These are phyloP conservation scores for Notolepis coatsorum DNA, from an alignment of 2,797 vertebrate species.

Conservation along the genomic window DNA sequence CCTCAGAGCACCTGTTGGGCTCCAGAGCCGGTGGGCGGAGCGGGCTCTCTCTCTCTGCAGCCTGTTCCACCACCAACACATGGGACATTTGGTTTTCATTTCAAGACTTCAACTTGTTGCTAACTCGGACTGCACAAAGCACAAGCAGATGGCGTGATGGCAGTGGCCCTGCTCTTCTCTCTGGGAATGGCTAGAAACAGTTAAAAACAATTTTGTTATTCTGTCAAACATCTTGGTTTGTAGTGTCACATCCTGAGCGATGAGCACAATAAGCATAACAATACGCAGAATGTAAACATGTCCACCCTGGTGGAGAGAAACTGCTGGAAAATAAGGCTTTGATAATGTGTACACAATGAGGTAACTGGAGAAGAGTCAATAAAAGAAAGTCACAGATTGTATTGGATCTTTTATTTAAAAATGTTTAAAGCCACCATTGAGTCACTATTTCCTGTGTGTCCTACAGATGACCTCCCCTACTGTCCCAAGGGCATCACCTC, in stretches of 20 bases:
- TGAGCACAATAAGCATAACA: slow-evolving; percentile 29
- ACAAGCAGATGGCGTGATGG: slow-evolving; percentile 75
- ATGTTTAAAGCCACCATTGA: slow-evolving; percentile 26
- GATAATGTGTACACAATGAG: slow-evolving; percentile 45
- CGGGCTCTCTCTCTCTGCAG: slow-evolving; percentile 58
- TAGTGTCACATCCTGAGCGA: slow-evolving; percentile 39
- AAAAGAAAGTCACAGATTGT: slow-evolving; percentile 30
- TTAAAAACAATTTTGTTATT: slow-evolving; percentile 56
- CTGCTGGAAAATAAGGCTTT: slow-evolving; percentile 39
- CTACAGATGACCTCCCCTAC: slow-evolving; percentile 89
- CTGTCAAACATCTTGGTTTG: slow-evolving; percentile 36
- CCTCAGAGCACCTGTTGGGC: slow-evolving; percentile 76
- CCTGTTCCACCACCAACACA: slow-evolving; percentile 57
- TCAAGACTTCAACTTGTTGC: slow-evolving; percentile 80
- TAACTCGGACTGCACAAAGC: slow-evolving; percentile 72
- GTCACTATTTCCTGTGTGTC: slow-evolving; percentile 58
- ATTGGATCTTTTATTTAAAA: slow-evolving; percentile 11
- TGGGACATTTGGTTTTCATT: slow-evolving; percentile 84
- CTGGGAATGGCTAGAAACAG: slow-evolving; percentile 46
- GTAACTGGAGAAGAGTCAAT: slow-evolving; percentile 43
- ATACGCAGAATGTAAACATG: slow-evolving; percentile 52
- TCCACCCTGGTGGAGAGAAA: slow-evolving; percentile 33
- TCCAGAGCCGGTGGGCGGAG: slow-evolving; percentile 50
- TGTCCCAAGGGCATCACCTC: slow-evolving; percentile 94
- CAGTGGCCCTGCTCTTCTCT: slow-evolving; percentile 54